Evolutionary conservation across 2,888 invertebrate species (phyloP).

Genomic region (Ormyrus thymus): DNA sequence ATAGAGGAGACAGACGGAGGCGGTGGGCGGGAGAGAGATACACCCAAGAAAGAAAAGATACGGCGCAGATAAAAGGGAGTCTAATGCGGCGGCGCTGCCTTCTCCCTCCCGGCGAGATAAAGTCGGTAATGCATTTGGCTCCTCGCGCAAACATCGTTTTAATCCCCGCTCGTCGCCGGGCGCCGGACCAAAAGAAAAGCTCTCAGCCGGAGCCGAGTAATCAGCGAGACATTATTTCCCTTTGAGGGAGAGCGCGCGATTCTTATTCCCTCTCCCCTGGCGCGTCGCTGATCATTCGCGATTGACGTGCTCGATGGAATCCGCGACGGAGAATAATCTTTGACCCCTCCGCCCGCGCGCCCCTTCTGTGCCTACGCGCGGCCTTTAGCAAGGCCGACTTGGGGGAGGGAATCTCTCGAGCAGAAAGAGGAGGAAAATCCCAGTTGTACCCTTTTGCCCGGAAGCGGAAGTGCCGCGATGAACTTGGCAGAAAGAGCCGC

Average conservation of each 20-base stretch:
- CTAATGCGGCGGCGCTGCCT: slow-evolving; percentile 67
- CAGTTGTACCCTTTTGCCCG: slow-evolving; percentile 3
- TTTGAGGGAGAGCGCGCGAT: slow-evolving; percentile 61
- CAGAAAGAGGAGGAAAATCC: slow-evolving; percentile 21
- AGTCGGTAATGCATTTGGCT: slow-evolving; percentile 75
- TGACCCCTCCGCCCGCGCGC: slow-evolving; percentile 13
- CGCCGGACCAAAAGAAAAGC: slow-evolving; percentile 46
- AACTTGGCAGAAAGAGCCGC: not conserved
- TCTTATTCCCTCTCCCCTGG: slow-evolving; percentile 51
- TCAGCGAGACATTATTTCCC: slow-evolving; percentile 75
- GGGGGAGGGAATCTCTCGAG: not conserved
- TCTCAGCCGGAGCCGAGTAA: slow-evolving; percentile 69
- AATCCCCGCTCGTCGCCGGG: slow-evolving; percentile 66
- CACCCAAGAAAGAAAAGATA: slow-evolving; percentile 30
- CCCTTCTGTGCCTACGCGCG: not conserved
- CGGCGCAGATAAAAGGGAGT: slow-evolving; percentile 70
- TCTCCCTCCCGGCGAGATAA: slow-evolving; percentile 68
- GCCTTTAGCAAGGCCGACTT: not conserved
- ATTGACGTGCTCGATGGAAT: slow-evolving; percentile 64
- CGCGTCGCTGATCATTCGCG: slow-evolving; percentile 57
- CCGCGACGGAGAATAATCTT: slow-evolving; percentile 43
- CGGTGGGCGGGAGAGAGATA: slow-evolving; percentile 31
- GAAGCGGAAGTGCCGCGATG: slow-evolving; percentile 22
- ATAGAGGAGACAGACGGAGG: slow-evolving; percentile 29
- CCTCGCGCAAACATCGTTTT: slow-evolving; percentile 75